These are phyloP conservation scores for Chondrosia reniformis DNA, from an alignment of 37 sponge, comb jelly and placozoan genomes.

Conservation along the genomic window DNA sequence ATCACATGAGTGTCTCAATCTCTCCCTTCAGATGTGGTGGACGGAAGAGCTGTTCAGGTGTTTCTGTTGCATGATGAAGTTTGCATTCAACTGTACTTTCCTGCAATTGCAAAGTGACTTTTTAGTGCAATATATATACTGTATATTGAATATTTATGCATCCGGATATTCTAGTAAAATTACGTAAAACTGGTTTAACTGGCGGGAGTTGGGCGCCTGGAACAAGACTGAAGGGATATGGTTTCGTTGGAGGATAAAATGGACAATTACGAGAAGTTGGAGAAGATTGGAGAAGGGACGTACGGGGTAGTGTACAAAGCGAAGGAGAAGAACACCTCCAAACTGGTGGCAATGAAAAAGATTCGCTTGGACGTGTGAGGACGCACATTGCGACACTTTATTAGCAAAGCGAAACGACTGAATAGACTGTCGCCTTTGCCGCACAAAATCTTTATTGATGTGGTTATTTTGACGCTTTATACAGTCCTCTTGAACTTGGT, in stretches of 20 bases:
- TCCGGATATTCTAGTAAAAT: not conserved
- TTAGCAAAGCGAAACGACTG: no score
- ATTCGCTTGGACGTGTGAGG: constrained; percentile 94
- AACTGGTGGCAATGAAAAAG: constrained; percentile 92
- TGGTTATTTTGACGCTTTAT: no score
- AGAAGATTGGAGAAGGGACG: constrained; percentile 98
- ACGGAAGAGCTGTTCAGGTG: constrained; percentile 73
- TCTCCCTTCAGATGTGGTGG: constrained; percentile 62
- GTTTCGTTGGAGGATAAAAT: constrained; percentile 68
- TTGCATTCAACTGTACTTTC: constrained; percentile 83
- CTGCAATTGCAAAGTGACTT: constrained; percentile 38
- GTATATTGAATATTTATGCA: no score
- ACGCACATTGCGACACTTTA: not conserved
- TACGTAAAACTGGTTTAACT: not conserved
- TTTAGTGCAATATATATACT: no score
- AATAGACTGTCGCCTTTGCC: no score
- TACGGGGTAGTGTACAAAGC: constrained; percentile 99
- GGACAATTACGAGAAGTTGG: constrained; percentile 90
- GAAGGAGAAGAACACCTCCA: constrained; percentile 38
- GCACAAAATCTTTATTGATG: not conserved
- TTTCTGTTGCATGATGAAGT: constrained; percentile 88
- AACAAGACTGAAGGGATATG: constrained; percentile 14
- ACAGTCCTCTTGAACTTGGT: no score
- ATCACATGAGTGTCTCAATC: not conserved
- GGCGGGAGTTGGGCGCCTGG: constrained; percentile 5